These are phyloP conservation scores for Hydrophis major DNA, from an alignment of 2,797 vertebrate genomes.

Conservation along the genomic window DNA sequence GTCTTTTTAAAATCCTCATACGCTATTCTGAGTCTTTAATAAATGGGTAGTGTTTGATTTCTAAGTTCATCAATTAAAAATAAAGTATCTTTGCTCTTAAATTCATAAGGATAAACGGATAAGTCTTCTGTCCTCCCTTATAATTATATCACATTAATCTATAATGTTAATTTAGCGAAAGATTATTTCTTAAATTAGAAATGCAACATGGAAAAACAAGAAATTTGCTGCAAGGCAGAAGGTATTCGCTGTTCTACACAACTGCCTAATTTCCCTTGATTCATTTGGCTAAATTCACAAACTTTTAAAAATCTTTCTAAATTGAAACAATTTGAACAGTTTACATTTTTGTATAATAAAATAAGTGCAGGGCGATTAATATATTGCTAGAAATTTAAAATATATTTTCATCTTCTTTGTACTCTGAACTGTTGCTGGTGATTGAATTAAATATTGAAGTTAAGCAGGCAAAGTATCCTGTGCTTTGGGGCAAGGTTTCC, in stretches of 20 bases:
- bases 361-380: conserved; percentile 6
- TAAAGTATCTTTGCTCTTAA: background rate
- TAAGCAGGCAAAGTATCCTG: background rate
- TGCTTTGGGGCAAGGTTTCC: background rate
- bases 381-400: conserved; percentile 25
- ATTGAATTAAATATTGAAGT: background rate
- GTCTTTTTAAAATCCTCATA: background rate
- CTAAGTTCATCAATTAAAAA: background rate
- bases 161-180: background rate
- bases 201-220: background rate
- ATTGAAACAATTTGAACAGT: conserved; percentile 18
- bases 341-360: conserved; percentile 35
- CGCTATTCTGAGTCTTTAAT: background rate
- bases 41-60: background rate
- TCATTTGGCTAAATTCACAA: conserved; percentile 46
- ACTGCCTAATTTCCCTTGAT: conserved; percentile 10
- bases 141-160: background rate
- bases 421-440: conserved; percentile 8
- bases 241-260: background rate
- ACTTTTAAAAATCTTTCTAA: background rate
- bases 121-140: background rate
- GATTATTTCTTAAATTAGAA: background rate
- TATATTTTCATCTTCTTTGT: conserved; percentile 21
- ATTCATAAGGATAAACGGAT: background rate
- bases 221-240: background rate